Percentiles rank a stretch among this genome's conserved stretches.
Conservation (phyloP, 1,140 invertebrate genomes). For the Drosophila melanogaster region Release_6_plus_ISO1_MT NT_033777.3:27248501-27249000, state of each 20-base stretch:
- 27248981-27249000: not conserved
- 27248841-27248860: conserved; percentile 88
- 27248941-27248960: conserved; percentile 91
- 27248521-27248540: conserved; percentile 4
- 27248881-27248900: conserved; percentile 41
- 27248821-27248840: conserved; percentile 91
- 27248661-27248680: conserved; percentile 59
- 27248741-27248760: conserved; percentile 61
- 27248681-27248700: conserved; percentile 51
- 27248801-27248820: conserved; percentile 85
- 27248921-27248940: conserved; percentile 91
- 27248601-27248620: conserved; percentile 75
- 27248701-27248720: conserved; percentile 27
- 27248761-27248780: conserved; percentile 74
- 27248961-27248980: conserved; percentile 75
- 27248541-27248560: conserved; percentile 69
- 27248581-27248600: conserved; percentile 74
- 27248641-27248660: conserved; percentile 56
- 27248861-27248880: conserved; percentile 86
- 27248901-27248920: conserved; percentile 79
- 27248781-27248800: conserved; percentile 70
- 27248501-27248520: too few relatives aligned
- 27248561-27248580: conserved; percentile 64
- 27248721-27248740: conserved; percentile 24
- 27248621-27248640: conserved; percentile 78